phyloP scores from a whole-genome alignment of 2,113 vertebrate species.

The Mionectes macconnelli region DNA sequence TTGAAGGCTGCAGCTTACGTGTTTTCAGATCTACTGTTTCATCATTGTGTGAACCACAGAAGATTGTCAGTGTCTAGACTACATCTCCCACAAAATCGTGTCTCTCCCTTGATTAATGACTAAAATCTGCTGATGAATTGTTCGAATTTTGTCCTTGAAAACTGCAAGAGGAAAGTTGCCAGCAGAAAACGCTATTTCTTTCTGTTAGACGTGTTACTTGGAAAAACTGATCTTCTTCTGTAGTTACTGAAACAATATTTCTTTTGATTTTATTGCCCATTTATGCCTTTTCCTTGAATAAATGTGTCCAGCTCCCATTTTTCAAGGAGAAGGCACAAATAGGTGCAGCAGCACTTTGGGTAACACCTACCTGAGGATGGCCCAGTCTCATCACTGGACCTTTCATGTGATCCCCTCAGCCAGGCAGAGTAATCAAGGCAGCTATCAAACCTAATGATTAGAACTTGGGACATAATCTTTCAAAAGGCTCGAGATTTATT shows the following conservation, averaged over 20 bases:
- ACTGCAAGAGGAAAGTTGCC: neutral
- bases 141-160: constrained; percentile 52
- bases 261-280: constrained; percentile 52
- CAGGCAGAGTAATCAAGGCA: constrained; percentile 25
- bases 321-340: constrained; percentile 1
- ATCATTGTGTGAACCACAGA: neutral
- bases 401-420: neutral
- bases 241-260: constrained; percentile 55
- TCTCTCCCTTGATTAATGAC: constrained; percentile 47
- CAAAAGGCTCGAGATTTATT: constrained; percentile 5
- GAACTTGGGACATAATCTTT: constrained; percentile 2
- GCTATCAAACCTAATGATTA: constrained; percentile 33
- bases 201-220: neutral
- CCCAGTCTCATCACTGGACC: neutral
- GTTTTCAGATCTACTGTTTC: neutral
- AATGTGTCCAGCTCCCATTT: constrained; percentile 38
- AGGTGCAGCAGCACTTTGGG: neutral
- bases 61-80: constrained; percentile 1
- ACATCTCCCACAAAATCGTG: neutral
- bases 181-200: constrained; percentile 1
- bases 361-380: neutral
- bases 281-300: constrained; percentile 38
- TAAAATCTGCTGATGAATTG: neutral
- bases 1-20: neutral
- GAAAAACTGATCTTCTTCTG: constrained; percentile 11